Base-by-base conservation (phyloP, 2,113 vertebrate genomes). In the Mastomys natalensis region DNA sequence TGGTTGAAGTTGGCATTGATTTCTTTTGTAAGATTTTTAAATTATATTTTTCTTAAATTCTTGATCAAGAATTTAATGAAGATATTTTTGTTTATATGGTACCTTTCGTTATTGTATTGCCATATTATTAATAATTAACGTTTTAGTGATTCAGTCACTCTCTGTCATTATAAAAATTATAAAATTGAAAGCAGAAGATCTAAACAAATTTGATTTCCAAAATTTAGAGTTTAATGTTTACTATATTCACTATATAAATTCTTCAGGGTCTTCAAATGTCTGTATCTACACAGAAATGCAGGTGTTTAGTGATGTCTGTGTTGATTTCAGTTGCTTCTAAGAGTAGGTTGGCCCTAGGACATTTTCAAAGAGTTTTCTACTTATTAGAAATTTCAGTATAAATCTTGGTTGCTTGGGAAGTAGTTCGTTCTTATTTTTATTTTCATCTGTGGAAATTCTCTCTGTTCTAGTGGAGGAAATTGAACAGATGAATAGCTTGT, bases 401-500 rank as follows among this genome's bases (percentile, higher is more conserved):
- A 74, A 76, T 34, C 51, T 40, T 37, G 48, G 48, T 93, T 73
- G 70, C 60, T n/a, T 40, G 51, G 92, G 45, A 92, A 87, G 87
- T 37, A 29, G 31, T 80, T 87, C 31, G 0, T 84, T 84, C 64
- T 88, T 70, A 7, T 34, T 93, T 92, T 93, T 37, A 40, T 92
- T 96, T 92, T 77, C 78, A 72, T 26, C 34, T 1, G 0, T 6
- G 74, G 43, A 48, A 51, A 80, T 98, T 96, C 94, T 97, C 45
- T 97, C 58, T 53, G 62, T 29, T 97, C 34, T 97, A 99, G 99
- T 99, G 98, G 99, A 99, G 94, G 99, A 99, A 98, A 99, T 99
- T 45, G 99, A 99, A 88, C 99, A 99, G 98, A 99, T 99, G 99
- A 99, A 99, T 98, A 99, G 99, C 95, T 97, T 99, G 97, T 99